Percentiles rank a stretch among this genome's conserved stretches.
Evolutionary conservation across 2,797 vertebrate genomes (phyloP).

Genomic region (Argentina silus): DNA sequence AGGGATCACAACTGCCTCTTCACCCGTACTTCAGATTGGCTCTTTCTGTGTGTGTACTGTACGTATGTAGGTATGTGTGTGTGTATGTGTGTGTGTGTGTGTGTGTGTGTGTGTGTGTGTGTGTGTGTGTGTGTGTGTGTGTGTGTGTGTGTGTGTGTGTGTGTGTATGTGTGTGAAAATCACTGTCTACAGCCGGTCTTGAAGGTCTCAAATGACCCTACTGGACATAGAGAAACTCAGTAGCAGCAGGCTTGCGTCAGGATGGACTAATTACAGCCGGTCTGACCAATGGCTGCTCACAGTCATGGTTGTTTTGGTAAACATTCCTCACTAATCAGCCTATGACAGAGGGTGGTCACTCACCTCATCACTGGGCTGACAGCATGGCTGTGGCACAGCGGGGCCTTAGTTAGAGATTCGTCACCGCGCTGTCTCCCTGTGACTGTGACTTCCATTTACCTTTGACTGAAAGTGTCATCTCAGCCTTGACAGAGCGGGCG

Average conservation of each 20-base stretch:
- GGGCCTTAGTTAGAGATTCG: slow-evolving; percentile 63
- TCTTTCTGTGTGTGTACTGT: background rate
- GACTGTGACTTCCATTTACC: slow-evolving; percentile 27
- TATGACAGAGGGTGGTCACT: slow-evolving; percentile 64
- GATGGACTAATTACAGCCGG: slow-evolving; percentile 73
- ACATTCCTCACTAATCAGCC: slow-evolving; percentile 70
- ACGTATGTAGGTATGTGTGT: background rate
- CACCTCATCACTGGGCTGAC: slow-evolving; percentile 64
- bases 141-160: slow-evolving; percentile 32
- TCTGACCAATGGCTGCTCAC: slow-evolving; percentile 63
- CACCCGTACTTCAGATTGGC: slow-evolving; percentile 27
- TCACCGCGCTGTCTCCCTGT: slow-evolving; percentile 41
- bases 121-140: too few species aligned
- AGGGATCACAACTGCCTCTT: slow-evolving; percentile 40
- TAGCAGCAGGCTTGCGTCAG: slow-evolving; percentile 58
- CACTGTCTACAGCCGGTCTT: slow-evolving; percentile 23
- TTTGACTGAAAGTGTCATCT: slow-evolving; percentile 44
- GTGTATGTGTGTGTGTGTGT: background rate
- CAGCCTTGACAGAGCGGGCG: slow-evolving; percentile 26
- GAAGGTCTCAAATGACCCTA: slow-evolving; percentile 54
- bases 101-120: background rate
- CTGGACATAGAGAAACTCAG: slow-evolving; percentile 42
- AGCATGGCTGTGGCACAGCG: slow-evolving; percentile 57
- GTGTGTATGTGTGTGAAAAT: slow-evolving; percentile 51
- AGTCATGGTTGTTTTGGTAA: slow-evolving; percentile 60